Conservation (phyloP, 2,888 invertebrate genomes). For the Pantelozetes paolii region DNA sequence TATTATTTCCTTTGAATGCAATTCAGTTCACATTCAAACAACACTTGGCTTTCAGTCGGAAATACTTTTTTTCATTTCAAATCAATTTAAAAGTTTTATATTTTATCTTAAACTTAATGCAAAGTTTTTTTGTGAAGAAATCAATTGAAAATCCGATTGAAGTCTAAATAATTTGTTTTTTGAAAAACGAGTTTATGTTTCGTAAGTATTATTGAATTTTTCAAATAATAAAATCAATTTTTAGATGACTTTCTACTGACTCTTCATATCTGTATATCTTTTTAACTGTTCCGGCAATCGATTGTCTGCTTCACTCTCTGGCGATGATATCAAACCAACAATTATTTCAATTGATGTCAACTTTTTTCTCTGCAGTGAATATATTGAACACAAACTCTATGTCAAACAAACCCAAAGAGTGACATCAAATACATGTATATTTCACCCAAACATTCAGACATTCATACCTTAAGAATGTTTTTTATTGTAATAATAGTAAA, state of each 20-base stretch:
- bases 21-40: not conserved
- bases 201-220: too few species aligned
- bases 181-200: too few species aligned
- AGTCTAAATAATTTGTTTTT: not conserved
- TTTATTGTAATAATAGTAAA: not conserved
- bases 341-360: not conserved
- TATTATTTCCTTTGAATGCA: not conserved
- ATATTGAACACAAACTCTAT: not conserved
- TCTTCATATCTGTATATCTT: too few species aligned
- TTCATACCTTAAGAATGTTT: not conserved
- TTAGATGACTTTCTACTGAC: too few species aligned
- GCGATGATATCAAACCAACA: not conserved
- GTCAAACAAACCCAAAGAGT: constrained; percentile 1
- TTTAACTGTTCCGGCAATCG: not conserved
- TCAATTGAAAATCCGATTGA: not conserved
- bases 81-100: too few species aligned
- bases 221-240: too few species aligned
- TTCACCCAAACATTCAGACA: not conserved
- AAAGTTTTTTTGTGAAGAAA: too few species aligned
- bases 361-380: too few species aligned
- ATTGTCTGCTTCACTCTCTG: not conserved
- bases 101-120: too few species aligned
- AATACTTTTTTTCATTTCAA: too few species aligned
- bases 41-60: not conserved
- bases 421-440: not conserved